These are phyloP conservation scores for Mirza zaza DNA, from an alignment of 2,113 vertebrate species.

Conservation along the genomic window DNA sequence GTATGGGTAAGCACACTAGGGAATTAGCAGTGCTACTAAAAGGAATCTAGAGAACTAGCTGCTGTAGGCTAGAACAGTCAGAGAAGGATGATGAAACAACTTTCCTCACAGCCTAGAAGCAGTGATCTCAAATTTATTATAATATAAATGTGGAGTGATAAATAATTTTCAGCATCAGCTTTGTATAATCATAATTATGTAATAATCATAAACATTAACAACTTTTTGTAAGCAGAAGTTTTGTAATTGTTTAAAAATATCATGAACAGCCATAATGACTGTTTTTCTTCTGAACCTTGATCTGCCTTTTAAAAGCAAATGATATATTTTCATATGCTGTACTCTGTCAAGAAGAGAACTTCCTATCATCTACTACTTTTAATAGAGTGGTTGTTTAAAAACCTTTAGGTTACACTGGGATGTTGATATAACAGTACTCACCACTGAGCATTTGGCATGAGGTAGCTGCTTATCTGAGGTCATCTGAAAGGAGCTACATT, in stretches of 20 bases:
- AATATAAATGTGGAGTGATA: background rate
- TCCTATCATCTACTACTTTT: background rate
- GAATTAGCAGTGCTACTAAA: background rate
- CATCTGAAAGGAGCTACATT: background rate
- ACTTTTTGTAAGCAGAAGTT: background rate
- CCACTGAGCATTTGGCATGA: background rate
- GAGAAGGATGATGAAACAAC: background rate
- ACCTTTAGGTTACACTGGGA: background rate
- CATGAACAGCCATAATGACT: background rate
- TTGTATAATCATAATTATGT: background rate
- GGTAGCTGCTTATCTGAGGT: background rate
- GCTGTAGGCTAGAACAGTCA: background rate
- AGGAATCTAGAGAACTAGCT: background rate
- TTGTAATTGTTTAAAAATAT: background rate
- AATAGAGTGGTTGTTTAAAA: background rate
- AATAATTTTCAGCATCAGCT: background rate
- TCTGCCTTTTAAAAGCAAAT: background rate
- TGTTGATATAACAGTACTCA: slow-evolving; percentile 8
- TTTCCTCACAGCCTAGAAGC: background rate
- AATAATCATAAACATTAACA: background rate
- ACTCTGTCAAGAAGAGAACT: background rate
- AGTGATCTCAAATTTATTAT: background rate
- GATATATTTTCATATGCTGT: slow-evolving; percentile 8
- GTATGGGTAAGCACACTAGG: background rate
- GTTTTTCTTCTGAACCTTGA: background rate